Evolutionary conservation across 2,797 vertebrate genomes (phyloP).

Genomic region (Cetoscarus ocellatus): DNA sequence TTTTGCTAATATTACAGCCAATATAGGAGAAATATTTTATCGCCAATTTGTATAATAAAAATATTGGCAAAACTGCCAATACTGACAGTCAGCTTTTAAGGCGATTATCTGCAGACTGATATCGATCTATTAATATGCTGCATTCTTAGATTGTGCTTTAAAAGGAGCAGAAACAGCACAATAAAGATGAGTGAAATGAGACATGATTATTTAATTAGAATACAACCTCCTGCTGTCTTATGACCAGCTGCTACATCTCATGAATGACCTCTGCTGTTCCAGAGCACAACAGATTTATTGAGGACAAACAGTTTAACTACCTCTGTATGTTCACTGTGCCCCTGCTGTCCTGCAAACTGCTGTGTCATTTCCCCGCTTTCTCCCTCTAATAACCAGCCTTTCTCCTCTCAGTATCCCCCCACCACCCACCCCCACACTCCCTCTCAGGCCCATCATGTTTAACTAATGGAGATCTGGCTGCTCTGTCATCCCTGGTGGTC

Average conservation of each 20-base stretch:
- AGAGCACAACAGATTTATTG: conserved; percentile 62
- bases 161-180: not conserved
- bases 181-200: not conserved
- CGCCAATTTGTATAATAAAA: too few species aligned
- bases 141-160: too few species aligned
- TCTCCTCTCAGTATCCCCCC: conserved; percentile 38
- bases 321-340: conserved; percentile 45
- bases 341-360: conserved; percentile 72
- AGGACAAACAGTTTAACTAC: conserved; percentile 35
- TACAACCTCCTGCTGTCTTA: conserved; percentile 9
- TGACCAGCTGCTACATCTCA: conserved; percentile 30
- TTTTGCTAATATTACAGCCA: too few species aligned
- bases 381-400: conserved; percentile 60
- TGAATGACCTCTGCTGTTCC: conserved; percentile 61
- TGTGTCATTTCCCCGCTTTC: conserved; percentile 76
- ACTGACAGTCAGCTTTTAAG: too few species aligned
- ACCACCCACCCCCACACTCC: conserved; percentile 34
- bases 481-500: conserved; percentile 25
- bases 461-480: conserved; percentile 42
- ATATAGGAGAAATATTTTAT: too few species aligned
- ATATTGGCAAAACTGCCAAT: too few species aligned
- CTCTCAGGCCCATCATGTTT: conserved; percentile 53
- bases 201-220: conserved; percentile 5
- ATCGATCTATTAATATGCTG: too few species aligned
- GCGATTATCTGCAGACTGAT: too few species aligned